These are phyloP conservation scores for Aphidius gifuensis DNA, from an alignment of 1,140 invertebrate species.

Conservation along the genomic window DNA sequence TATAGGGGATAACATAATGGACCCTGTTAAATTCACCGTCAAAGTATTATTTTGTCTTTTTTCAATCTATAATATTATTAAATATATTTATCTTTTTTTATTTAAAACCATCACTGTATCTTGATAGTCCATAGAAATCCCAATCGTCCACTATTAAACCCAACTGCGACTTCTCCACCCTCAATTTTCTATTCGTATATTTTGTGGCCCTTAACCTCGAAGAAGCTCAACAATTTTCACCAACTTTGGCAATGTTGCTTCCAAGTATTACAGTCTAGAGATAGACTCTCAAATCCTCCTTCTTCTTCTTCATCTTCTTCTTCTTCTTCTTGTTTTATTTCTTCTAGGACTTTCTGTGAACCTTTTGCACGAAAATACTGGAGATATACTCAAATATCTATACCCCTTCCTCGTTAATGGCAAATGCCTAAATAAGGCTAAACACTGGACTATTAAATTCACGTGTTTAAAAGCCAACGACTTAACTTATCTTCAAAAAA, in stretches of 20 bases:
- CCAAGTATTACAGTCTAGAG: slow-evolving; percentile 3
- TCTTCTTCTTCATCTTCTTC: too few relatives aligned
- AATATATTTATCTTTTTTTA: slow-evolving; percentile 13
- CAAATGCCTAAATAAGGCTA: slow-evolving; percentile 27
- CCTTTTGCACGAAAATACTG: too few relatives aligned
- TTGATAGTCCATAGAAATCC: background rate
- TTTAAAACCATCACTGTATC: background rate
- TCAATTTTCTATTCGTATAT: background rate
- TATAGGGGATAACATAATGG: slow-evolving; percentile 47
- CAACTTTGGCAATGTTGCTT: slow-evolving; percentile 12
- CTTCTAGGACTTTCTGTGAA: background rate
- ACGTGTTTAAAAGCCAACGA: background rate
- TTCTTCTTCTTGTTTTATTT: background rate
- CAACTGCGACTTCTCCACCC: too few relatives aligned
- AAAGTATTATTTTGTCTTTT: slow-evolving; percentile 14
- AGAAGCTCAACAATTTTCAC: background rate
- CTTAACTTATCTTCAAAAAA: too few relatives aligned
- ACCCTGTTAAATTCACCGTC: slow-evolving; percentile 28
- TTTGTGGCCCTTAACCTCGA: background rate
- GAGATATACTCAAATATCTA: too few relatives aligned
- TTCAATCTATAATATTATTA: slow-evolving; percentile 16
- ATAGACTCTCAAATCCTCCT: background rate
- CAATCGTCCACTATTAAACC: background rate
- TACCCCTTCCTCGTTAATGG: slow-evolving; percentile 7
- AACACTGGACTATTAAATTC: slow-evolving; percentile 23